Conservation (phyloP, 2,797 vertebrate species). For the Centropyge bicolor region DNA sequence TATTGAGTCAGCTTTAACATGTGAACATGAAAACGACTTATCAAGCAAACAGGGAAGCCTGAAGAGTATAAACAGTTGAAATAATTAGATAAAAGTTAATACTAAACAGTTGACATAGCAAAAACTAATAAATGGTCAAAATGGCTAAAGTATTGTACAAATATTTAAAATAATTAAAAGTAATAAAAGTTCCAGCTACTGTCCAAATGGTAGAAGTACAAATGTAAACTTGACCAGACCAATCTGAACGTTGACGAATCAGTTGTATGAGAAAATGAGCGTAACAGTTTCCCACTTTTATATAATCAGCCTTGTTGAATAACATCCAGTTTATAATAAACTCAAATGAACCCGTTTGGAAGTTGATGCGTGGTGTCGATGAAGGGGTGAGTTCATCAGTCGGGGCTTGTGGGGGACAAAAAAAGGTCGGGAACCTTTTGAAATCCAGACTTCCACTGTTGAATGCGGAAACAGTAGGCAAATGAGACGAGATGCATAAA, state of each 20-base stretch:
- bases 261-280: background rate
- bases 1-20: background rate
- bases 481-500: slow-evolving; percentile 90
- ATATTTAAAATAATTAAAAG: background rate
- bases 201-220: background rate
- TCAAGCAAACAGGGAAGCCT: background rate
- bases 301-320: background rate
- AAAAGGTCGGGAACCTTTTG: background rate
- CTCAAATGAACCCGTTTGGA: background rate
- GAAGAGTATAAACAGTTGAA: background rate
- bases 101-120: background rate
- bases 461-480: slow-evolving; percentile 40
- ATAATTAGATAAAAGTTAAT: background rate
- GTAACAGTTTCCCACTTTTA: background rate
- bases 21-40: background rate
- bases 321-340: background rate
- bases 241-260: background rate
- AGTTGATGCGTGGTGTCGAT: background rate
- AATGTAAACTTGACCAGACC: background rate
- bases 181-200: background rate
- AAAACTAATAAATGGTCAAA: background rate
- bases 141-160: background rate
- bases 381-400: background rate
- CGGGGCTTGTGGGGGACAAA: slow-evolving; percentile 14
- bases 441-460: background rate